Evolutionary conservation across 1,140 invertebrate genomes (phyloP).

Genomic region (Cherax destructor): DNA sequence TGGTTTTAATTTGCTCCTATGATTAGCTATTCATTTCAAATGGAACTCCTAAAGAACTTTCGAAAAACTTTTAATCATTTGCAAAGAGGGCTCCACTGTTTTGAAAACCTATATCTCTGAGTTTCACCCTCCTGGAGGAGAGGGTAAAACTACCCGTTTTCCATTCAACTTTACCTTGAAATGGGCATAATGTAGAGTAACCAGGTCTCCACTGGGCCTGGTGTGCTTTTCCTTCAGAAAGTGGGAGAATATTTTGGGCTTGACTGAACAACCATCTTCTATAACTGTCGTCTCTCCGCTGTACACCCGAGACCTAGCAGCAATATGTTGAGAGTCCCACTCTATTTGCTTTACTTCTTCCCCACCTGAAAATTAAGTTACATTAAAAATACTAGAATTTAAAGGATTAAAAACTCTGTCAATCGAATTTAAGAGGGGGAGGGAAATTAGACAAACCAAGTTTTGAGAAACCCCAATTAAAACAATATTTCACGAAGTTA

Average conservation of each 20-base stretch:
- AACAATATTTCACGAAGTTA: too few species aligned
- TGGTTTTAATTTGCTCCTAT: too few species aligned
- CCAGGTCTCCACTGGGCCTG: constrained; percentile 55
- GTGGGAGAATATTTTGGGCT: constrained; percentile 72
- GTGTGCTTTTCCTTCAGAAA: constrained; percentile 70
- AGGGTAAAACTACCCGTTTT: neutral
- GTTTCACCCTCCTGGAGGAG: too few species aligned
- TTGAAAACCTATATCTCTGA: neutral
- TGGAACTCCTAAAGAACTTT: too few species aligned
- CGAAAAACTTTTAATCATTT: too few species aligned
- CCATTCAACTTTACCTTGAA: constrained; percentile 63
- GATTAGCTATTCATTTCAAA: too few species aligned
- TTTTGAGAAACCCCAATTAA: too few species aligned
- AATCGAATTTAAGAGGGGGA: too few species aligned
- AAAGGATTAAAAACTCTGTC: too few species aligned
- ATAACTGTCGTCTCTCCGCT: constrained; percentile 70
- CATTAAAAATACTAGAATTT: too few species aligned
- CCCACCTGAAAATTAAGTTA: constrained; percentile 46
- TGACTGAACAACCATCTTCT: constrained; percentile 70
- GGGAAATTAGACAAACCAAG: too few species aligned
- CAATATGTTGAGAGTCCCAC: constrained; percentile 33
- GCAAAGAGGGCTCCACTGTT: too few species aligned
- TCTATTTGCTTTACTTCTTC: constrained; percentile 45
- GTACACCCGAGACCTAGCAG: neutral
- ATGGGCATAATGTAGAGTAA: constrained; percentile 68